These are phyloP conservation scores for Spodoptera picta DNA, from an alignment of 2,888 invertebrate species.

Conservation along the genomic window DNA sequence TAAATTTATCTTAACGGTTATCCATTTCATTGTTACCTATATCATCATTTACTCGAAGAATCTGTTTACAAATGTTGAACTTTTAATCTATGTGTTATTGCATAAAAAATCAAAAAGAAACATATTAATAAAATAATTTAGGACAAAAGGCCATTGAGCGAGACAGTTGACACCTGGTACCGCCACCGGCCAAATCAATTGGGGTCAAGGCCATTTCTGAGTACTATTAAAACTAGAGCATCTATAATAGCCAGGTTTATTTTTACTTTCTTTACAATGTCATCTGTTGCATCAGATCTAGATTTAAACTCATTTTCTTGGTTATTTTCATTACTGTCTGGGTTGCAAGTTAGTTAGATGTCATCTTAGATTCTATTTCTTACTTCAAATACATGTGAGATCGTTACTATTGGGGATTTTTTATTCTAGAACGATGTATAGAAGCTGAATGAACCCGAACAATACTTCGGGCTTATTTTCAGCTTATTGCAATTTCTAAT, in stretches of 20 bases:
- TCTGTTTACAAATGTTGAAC: no score
- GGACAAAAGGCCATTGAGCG: constrained; percentile 72
- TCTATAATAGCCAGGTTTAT: constrained; percentile 55
- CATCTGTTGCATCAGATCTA: constrained; percentile 14
- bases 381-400: no score
- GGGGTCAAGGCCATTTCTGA: constrained; percentile 84
- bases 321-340: not conserved
- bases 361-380: no score
- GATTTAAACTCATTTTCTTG: not conserved
- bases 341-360: no score
- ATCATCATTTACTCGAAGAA: no score
- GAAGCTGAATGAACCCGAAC: no score
- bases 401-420: no score
- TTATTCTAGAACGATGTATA: no score
- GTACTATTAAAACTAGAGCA: constrained; percentile 74
- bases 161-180: constrained; percentile 68
- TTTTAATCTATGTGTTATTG: not conserved
- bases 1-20: no score
- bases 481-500: no score
- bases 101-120: constrained; percentile 37
- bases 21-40: no score
- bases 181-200: constrained; percentile 75
- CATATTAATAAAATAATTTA: constrained; percentile 63
- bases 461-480: no score
- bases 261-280: constrained; percentile 57